Base-by-base conservation (phyloP, 92 coral and sea anemone genomes). In the Muricea muricata region DNA sequence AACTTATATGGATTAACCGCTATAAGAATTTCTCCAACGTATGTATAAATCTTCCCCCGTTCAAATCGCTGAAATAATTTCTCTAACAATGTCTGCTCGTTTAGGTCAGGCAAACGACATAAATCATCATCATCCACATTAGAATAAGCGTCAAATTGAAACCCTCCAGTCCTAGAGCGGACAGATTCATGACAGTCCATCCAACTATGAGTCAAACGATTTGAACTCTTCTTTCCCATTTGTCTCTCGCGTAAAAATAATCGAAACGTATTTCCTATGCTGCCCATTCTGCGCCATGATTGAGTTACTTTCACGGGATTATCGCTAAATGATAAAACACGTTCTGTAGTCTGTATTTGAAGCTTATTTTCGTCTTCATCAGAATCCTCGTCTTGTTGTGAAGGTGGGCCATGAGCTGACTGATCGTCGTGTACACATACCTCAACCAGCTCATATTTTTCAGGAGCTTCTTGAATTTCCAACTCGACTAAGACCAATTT, bases 161-260 rank as follows among this genome's bases (percentile, higher is more conserved):
- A 67, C 28, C 90, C 91, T 67, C 88, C 84, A 82, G 84, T 86
- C 13, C 83, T 20, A 52, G 84, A 74, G 40, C 87, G 91, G 0
- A 96, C 91, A 70, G 87, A 89, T 67, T 96, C 99, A 92, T 96
- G 99, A 81, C 99, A 96, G 82, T 96, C 99, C 99, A 96, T 92
- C 99, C 99, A 96, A 77, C 88, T 85, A 23, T 88, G 87, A 39
- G 97, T 86, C 6, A 95, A 73, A 73, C 89, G 89, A 74, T 90
- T 89, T 30, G 88, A 86, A 26, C 86, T 86, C n/a, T 87, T 86
- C n/a, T 87, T 90, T 20, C 87, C 89, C 54, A 63, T 25, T 6
- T 55, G 85, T 70, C 92, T 92, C 60, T 93, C 98, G 58, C 99
- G 85, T 42, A 96, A 73, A 23, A 96, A 96, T 21, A 96, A 83